These are phyloP conservation scores for Oscheius sp. DNA, from an alignment of 2,888 invertebrate species.

Conservation along the genomic window DNA sequence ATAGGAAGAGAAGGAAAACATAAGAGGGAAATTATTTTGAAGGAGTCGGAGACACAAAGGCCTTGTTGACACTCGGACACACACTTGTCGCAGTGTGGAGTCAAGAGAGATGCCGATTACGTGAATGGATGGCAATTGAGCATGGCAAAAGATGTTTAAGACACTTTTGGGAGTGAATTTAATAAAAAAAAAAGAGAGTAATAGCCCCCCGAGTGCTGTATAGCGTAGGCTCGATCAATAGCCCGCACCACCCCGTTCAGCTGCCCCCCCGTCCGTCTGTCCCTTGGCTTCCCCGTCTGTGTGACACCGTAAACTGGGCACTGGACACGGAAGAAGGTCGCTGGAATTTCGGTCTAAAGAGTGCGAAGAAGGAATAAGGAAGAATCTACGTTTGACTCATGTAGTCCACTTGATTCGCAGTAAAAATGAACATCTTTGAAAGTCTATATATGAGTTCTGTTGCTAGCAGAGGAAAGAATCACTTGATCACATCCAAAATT, in stretches of 20 bases:
- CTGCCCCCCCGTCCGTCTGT: constrained; percentile 13
- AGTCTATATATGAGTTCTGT: no score
- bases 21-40: constrained; percentile 1
- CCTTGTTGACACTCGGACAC: constrained; percentile 22
- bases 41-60: not conserved
- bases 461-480: no score
- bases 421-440: no score
- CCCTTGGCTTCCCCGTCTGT: constrained; percentile 2
- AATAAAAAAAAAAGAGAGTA: constrained; percentile 1
- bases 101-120: not conserved
- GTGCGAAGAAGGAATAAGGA: no score
- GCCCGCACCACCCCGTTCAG: constrained; percentile 1
- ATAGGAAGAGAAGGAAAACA: no score
- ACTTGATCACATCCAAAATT: no score
- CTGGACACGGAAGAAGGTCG: not conserved
- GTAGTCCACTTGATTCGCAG: no score
- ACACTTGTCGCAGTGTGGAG: constrained; percentile 19
- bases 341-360: not conserved
- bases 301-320: constrained; percentile 26
- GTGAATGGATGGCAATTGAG: not conserved
- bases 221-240: constrained; percentile 27
- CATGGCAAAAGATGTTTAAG: not conserved
- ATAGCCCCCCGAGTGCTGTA: not conserved
- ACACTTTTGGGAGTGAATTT: not conserved
- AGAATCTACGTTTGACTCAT: no score